Evolutionary conservation across 1,140 invertebrate genomes (phyloP).

Genomic region (Bombus sylvicola): DNA sequence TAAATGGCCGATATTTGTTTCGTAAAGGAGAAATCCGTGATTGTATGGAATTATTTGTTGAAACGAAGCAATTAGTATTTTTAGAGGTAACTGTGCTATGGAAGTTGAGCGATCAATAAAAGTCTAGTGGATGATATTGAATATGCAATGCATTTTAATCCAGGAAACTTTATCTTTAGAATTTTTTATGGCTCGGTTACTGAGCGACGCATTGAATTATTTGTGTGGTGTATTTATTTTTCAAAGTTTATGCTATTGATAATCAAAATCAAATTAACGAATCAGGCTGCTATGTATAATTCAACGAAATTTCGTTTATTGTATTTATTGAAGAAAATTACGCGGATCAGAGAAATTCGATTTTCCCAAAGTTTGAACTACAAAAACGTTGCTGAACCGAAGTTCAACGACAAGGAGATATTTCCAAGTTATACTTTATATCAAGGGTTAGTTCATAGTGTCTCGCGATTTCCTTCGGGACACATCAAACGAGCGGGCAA

Average conservation of each 20-base stretch:
- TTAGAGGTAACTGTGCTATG: background rate
- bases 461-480: slow-evolving; percentile 21
- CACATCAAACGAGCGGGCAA: slow-evolving; percentile 17
- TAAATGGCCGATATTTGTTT: background rate
- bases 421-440: slow-evolving; percentile 2
- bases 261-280: background rate
- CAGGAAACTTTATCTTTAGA: background rate
- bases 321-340: background rate
- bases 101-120: background rate
- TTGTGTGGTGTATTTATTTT: background rate
- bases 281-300: no score
- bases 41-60: background rate
- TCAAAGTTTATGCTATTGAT: background rate
- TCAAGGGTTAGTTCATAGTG: background rate
- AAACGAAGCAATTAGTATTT: background rate
- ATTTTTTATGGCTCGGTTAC: background rate
- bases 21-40: background rate
- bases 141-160: background rate
- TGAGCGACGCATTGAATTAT: background rate
- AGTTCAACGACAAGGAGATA: background rate
- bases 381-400: background rate
- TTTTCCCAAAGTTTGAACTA: background rate
- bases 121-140: background rate
- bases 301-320: background rate
- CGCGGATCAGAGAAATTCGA: background rate